Conservation (phyloP, 2,888 invertebrate genomes). For the Callyntrura guangdongensis region DNA sequence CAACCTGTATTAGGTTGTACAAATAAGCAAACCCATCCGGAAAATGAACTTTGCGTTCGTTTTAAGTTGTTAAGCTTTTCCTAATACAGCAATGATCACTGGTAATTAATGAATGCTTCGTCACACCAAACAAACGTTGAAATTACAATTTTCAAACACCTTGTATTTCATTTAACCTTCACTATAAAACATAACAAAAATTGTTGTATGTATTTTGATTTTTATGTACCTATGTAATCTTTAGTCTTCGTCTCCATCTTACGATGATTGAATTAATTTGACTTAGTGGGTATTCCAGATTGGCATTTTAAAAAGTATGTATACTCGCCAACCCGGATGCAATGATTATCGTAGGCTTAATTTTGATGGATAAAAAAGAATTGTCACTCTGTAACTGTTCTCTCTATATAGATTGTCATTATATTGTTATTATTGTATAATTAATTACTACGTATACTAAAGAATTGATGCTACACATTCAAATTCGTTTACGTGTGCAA, state of each 20-base stretch:
- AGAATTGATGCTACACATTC: slow-evolving; percentile 18
- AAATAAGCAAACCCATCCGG: not conserved
- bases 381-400: slow-evolving; percentile 30
- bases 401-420: slow-evolving; percentile 17
- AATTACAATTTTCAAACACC: too few species aligned
- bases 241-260: too few species aligned
- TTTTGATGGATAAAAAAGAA: not conserved
- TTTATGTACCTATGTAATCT: not conserved
- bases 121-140: too few species aligned
- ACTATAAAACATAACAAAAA: not conserved
- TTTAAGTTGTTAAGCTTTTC: too few species aligned
- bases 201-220: not conserved
- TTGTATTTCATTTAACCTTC: not conserved
- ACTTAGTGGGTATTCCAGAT: not conserved
- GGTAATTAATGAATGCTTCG: too few species aligned
- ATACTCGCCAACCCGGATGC: slow-evolving; percentile 31
- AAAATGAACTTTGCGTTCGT: not conserved
- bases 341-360: not conserved
- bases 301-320: not conserved
- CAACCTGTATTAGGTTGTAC: not conserved
- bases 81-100: too few species aligned
- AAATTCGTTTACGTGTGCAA: not conserved
- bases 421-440: slow-evolving; percentile 31
- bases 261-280: slow-evolving; percentile 9
- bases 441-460: not conserved